Evolutionary conservation across 2,888 invertebrate species (phyloP).

Genomic region (Drosophila nigricruria): DNA sequence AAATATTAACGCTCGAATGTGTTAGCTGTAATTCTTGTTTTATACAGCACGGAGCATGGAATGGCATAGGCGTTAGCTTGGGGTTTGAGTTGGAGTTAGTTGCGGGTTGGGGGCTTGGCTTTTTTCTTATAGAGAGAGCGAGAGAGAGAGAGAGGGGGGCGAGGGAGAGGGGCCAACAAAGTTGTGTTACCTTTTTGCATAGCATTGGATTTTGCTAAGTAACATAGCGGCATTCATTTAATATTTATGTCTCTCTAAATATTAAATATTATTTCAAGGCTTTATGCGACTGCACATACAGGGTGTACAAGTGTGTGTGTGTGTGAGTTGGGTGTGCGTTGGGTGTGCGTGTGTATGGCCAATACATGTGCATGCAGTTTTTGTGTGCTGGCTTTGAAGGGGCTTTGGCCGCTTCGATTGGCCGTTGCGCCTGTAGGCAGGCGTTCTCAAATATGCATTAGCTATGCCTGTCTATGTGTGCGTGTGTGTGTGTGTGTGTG

Average conservation of each 20-base stretch:
- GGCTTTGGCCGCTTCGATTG: slow-evolving; percentile 64
- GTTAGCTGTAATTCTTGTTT: slow-evolving; percentile 79
- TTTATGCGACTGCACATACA: slow-evolving; percentile 65
- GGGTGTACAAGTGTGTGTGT: slow-evolving; percentile 16
- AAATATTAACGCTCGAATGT: slow-evolving; percentile 75
- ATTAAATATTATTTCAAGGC: slow-evolving; percentile 86
- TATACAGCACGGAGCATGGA: slow-evolving; percentile 33
- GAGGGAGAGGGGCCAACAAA: slow-evolving; percentile 31
- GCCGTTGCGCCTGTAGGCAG: slow-evolving; percentile 36
- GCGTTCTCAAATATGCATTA: slow-evolving; percentile 41
- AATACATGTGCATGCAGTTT: slow-evolving; percentile 45
- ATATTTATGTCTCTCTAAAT: slow-evolving; percentile 86
- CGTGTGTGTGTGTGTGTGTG: slow-evolving; percentile 11
- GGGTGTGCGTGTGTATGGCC: slow-evolving; percentile 32
- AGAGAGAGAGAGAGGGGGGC: neutral
- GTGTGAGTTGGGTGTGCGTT: slow-evolving; percentile 21
- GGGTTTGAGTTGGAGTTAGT: neutral
- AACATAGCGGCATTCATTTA: slow-evolving; percentile 84
- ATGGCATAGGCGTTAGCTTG: slow-evolving; percentile 6
- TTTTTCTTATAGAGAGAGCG: neutral
- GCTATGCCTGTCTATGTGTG: slow-evolving; percentile 21
- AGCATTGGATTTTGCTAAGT: slow-evolving; percentile 85
- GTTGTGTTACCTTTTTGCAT: slow-evolving; percentile 80
- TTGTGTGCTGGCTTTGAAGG: slow-evolving; percentile 39
- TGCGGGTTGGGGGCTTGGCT: neutral